Evolutionary conservation across 2,888 invertebrate species (phyloP), one percentile per base, ranked within the genome.

Genomic region (Eugnorisma glareosa): DNA sequence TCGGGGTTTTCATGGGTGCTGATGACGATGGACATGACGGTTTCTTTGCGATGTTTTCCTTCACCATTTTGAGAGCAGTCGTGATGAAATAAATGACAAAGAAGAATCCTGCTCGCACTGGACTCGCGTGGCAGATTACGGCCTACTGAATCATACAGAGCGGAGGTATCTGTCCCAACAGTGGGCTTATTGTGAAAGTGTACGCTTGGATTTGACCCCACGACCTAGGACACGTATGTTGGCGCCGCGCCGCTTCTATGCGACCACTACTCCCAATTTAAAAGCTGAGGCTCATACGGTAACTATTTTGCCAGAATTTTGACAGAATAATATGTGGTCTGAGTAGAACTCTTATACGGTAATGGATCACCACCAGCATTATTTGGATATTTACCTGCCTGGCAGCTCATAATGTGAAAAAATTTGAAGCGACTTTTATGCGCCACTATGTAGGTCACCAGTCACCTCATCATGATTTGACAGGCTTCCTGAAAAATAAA

Each of bases 401-500:
- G 15, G 24, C 11, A 43, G n/a, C 28, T 43, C 10, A 28, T 21
- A 28, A 28, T 21, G 18, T 11, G 24, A 37, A 37, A 45, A 18
- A 21, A 37, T n/a, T 11, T 48, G 31, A n/a, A 67, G 11, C 68
- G 15, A 28, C 48, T n/a, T 77, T 48, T 11, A 40, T 76, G 48
- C 28, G n/a, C 31, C 15, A 48, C 57, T 40, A 67, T 67, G 45
- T 40, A 59, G 45, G 45, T n/a, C 31, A 76, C 37, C 31, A 35
- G 31, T 48, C 31, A 76, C 37, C 31, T 31, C 45, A 24, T 13
- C 3, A 48, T 48, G 21, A 21, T 48, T 48, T 35, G 40, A 40
- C n/a, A 48, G 40, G 35, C 8, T 68, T 48, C 40, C 40, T 77
- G 77, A 40, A 77, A 68, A 61, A 59, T 51, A 48, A 40, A 67